These are phyloP conservation scores for Tricholaema leucomelas DNA, from an alignment of 2,113 vertebrate genomes.

Conservation along the genomic window DNA sequence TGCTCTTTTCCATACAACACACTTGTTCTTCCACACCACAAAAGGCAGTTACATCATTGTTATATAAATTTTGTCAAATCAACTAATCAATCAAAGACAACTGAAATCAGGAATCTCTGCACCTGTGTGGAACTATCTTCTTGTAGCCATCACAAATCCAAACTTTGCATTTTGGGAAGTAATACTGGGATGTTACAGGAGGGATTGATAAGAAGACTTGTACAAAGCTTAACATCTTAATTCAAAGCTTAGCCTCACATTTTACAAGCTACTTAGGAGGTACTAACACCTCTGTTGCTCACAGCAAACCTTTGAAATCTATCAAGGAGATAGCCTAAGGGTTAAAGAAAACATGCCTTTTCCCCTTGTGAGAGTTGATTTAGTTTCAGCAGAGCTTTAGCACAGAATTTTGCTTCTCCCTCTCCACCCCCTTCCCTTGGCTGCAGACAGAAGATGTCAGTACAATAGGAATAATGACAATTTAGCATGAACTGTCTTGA, in stretches of 20 bases:
- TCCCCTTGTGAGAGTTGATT: not conserved
- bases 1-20: not conserved
- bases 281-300: not conserved
- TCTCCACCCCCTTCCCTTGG: not conserved
- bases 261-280: constrained; percentile 20
- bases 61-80: not conserved
- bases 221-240: constrained; percentile 23
- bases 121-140: not conserved
- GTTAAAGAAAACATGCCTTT: not conserved
- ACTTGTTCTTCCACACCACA: not conserved
- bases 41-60: not conserved
- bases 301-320: constrained; percentile 24
- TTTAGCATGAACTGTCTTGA: rapidly evolving
- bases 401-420: not conserved
- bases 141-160: not conserved
- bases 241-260: constrained; percentile 24
- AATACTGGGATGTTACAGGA: not conserved
- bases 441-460: not conserved
- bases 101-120: not conserved
- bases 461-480: not conserved
- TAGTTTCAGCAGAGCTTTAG: not conserved
- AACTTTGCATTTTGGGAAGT: not conserved
- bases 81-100: not conserved
- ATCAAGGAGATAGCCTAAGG: constrained; percentile 11
- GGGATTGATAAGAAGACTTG: not conserved